Conservation (phyloP, 2,797 vertebrate genomes). For the Artibeus jamaicensis region DNA sequence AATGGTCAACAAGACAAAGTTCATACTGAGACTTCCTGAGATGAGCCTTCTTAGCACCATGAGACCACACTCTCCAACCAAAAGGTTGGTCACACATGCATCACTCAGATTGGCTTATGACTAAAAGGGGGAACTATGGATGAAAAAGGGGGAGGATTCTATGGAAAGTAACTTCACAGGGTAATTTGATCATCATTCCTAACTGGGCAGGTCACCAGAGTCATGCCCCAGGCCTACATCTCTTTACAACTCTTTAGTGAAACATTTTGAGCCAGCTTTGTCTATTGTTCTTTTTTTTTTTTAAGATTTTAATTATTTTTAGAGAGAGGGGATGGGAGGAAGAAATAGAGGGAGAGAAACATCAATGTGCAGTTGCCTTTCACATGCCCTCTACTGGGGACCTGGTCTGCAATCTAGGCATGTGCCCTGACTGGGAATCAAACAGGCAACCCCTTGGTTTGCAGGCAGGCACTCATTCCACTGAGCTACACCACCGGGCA, state of each 20-base stretch:
- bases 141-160: neutral
- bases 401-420: no score
- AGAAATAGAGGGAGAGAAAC: no score
- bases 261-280: neutral
- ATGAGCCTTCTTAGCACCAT: neutral
- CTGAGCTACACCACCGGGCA: no score
- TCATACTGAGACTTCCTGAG: neutral
- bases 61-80: neutral
- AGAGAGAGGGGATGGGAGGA: no score
- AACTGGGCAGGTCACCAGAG: neutral
- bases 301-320: no score
- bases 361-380: no score
- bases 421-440: no score
- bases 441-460: no score
- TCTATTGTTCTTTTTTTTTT: neutral
- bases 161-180: neutral
- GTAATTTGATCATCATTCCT: neutral
- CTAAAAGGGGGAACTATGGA: neutral
- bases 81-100: neutral
- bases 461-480: no score
- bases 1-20: neutral
- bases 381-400: no score
- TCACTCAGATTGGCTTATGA: neutral
- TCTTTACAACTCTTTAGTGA: neutral
- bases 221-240: neutral